A percentile compares a stretch with the other conserved stretches of the same genome.
Conservation (phyloP, 2,797 vertebrate species). For the Setipinna tenuifilis region DNA sequence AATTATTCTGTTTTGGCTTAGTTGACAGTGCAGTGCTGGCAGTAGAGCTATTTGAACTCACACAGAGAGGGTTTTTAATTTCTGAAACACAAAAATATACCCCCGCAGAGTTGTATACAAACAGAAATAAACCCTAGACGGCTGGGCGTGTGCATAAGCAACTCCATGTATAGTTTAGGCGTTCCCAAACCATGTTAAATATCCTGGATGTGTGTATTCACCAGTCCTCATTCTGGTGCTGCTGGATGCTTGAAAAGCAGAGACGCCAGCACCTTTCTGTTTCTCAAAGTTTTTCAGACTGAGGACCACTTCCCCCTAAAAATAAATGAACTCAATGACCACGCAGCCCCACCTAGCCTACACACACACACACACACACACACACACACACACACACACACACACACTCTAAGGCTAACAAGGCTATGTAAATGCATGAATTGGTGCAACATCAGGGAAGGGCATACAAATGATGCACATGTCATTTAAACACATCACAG, state of each 20-base stretch:
- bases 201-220: neutral
- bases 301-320: no score
- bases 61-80: neutral
- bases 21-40: neutral
- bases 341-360: no score
- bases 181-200: neutral
- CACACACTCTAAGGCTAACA: no score
- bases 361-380: no score
- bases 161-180: neutral
- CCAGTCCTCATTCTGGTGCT: neutral
- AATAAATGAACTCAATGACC: no score
- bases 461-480: no score
- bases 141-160: neutral
- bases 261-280: neutral
- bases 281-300: neutral
- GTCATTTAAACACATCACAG: no score
- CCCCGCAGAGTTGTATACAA: no score
- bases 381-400: no score
- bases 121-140: no score
- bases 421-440: no score
- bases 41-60: neutral
- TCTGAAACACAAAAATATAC: neutral
- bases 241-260: neutral
- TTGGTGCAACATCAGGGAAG: no score
- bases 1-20: neutral